A percentile compares a stretch with the other conserved stretches of the same genome.
These are phyloP conservation scores for Romanomermis culicivorax DNA, from an alignment of 2,888 invertebrate species.

Conservation along the genomic window DNA sequence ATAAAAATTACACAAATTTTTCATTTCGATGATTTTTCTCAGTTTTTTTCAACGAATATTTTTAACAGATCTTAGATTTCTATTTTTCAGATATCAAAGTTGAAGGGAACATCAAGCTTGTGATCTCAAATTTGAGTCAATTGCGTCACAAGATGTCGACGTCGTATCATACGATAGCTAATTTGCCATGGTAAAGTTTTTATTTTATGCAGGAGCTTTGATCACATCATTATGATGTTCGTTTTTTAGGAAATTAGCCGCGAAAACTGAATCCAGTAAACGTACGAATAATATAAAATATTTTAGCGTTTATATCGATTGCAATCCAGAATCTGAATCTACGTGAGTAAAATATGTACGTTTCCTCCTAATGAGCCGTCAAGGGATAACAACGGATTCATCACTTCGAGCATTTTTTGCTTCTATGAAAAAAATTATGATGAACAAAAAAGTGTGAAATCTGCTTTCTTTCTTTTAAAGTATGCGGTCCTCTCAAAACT, in stretches of 20 bases:
- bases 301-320: constrained; percentile 26
- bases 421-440: too few relatives aligned
- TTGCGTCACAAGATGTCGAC: constrained; percentile 18
- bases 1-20: too few relatives aligned
- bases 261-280: constrained; percentile 24
- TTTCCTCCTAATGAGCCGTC: too few relatives aligned
- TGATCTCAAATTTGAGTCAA: constrained; percentile 16
- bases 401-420: too few relatives aligned
- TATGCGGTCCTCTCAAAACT: too few relatives aligned
- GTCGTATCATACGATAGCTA: constrained; percentile 18
- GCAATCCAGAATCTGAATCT: constrained; percentile 24
- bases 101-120: constrained; percentile 17
- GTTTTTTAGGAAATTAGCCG: constrained; percentile 20
- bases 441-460: too few relatives aligned
- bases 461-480: too few relatives aligned
- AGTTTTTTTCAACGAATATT: too few relatives aligned
- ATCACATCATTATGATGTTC: neutral
- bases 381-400: too few relatives aligned
- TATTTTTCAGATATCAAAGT: constrained; percentile 14
- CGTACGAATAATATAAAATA: constrained; percentile 18
- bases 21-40: too few relatives aligned
- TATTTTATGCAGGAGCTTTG: neutral
- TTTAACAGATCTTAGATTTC: too few relatives aligned
- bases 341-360: too few relatives aligned
- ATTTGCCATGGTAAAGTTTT: constrained; percentile 16